Conservation (phyloP, 1,140 invertebrate genomes). For the Tenebrio molitor region DNA sequence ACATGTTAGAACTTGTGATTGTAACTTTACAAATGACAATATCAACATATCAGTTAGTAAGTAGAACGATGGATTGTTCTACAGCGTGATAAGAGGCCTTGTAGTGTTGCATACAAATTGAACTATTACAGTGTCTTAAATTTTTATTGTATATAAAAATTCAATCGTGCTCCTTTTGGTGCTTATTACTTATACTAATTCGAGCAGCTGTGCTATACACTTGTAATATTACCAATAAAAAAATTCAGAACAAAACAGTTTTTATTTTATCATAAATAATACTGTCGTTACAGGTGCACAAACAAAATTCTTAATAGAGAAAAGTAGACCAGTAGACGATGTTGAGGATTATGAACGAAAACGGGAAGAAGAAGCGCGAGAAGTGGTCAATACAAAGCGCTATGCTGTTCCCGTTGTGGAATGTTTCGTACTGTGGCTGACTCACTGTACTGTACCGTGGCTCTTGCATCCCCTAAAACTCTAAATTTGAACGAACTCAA, state of each 20-base stretch:
- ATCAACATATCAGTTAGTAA: conserved; percentile 65
- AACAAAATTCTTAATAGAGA: too few species aligned
- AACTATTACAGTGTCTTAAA: conserved; percentile 64
- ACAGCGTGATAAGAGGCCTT: conserved; percentile 65
- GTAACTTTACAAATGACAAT: conserved; percentile 65
- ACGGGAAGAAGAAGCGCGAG: conserved; percentile 89
- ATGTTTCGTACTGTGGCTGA: conserved; percentile 84
- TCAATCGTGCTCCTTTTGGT: conserved; percentile 58
- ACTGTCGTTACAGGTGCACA: too few species aligned
- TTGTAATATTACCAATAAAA: conserved; percentile 39
- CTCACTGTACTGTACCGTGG: conserved; percentile 66
- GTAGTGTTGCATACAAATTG: conserved; percentile 59
- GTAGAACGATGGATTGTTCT: conserved; percentile 56
- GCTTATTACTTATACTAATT: conserved; percentile 57
- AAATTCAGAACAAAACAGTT: conserved; percentile 42
- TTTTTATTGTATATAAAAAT: conserved; percentile 47
- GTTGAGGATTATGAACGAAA: conserved; percentile 89
- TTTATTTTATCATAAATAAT: conserved; percentile 45
- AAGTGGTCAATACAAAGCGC: conserved; percentile 89
- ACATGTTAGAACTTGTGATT: conserved; percentile 57
- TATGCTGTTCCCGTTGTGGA: conserved; percentile 86
- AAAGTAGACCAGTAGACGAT: conserved; percentile 92
- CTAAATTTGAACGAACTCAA: conserved; percentile 20
- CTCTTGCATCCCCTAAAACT: conserved; percentile 67
- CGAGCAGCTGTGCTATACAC: conserved; percentile 58